Evolutionary conservation across 2,113 vertebrate species (phyloP).

Genomic region (Paradisaea rubra): DNA sequence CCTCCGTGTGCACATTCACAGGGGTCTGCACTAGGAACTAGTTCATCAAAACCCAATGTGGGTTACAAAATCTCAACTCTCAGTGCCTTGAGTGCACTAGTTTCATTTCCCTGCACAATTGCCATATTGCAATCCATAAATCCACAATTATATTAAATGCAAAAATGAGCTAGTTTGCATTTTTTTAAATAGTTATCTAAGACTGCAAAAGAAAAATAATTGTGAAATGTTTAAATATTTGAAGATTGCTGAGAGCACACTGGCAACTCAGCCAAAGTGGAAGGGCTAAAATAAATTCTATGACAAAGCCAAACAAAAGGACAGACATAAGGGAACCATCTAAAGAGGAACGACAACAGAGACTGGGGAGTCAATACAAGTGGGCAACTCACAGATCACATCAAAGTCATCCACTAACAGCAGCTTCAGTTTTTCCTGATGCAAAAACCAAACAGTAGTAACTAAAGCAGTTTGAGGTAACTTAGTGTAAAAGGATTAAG

Average conservation of each 20-base stretch:
- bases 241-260: not conserved
- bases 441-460: not conserved
- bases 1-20: fast-evolving
- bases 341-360: not conserved
- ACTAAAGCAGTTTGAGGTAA: not conserved
- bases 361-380: not conserved
- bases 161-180: not conserved
- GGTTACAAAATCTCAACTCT: not conserved
- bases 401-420: not conserved
- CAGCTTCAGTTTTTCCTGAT: not conserved
- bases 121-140: not conserved
- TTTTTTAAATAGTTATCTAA: not conserved
- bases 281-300: not conserved
- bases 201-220: not conserved
- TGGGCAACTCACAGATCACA: not conserved
- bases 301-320: not conserved
- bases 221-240: not conserved
- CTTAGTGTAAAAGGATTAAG: not conserved
- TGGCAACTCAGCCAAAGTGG: not conserved
- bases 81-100: not conserved
- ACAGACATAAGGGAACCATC: not conserved
- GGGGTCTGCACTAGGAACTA: not conserved
- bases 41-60: not conserved
- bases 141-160: not conserved
- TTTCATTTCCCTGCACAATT: not conserved